Conservation (phyloP, 2,797 vertebrate genomes). For the Poeciliopsis turneri region DNA sequence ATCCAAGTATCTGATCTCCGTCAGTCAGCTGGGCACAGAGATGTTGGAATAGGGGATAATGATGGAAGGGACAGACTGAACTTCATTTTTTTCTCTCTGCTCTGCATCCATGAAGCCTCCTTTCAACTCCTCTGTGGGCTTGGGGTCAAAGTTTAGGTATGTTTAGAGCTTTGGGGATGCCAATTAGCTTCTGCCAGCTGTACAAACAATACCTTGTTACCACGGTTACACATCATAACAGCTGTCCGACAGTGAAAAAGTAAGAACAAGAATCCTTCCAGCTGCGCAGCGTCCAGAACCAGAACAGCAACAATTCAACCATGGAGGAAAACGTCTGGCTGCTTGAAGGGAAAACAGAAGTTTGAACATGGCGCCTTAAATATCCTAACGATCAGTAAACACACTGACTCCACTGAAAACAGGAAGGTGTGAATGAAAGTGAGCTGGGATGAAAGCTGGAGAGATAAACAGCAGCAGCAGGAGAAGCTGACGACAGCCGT, state of each 20-base stretch:
- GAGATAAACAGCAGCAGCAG: constrained; percentile 29
- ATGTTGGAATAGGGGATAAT: neutral
- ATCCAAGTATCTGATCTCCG: neutral
- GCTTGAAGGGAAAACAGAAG: neutral
- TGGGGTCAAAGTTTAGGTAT: neutral
- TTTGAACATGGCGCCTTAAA: neutral
- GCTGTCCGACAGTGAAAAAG: neutral
- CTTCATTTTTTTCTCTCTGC: neutral
- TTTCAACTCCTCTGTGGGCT: neutral
- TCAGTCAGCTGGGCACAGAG: neutral
- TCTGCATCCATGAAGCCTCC: neutral
- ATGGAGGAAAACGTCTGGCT: neutral
- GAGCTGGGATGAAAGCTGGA: neutral
- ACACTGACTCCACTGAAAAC: neutral
- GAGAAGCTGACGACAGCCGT: neutral
- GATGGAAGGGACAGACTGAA: neutral
- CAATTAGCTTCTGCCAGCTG: neutral
- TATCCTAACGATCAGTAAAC: neutral
- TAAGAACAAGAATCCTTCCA: neutral
- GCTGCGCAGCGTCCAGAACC: neutral
- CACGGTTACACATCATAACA: neutral
- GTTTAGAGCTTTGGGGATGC: too few relatives aligned
- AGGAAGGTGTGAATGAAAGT: neutral
- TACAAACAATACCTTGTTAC: neutral
- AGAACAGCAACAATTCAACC: neutral